These are phyloP conservation scores for Suncus etruscus DNA, from an alignment of 2,113 vertebrate genomes.

Conservation along the genomic window DNA sequence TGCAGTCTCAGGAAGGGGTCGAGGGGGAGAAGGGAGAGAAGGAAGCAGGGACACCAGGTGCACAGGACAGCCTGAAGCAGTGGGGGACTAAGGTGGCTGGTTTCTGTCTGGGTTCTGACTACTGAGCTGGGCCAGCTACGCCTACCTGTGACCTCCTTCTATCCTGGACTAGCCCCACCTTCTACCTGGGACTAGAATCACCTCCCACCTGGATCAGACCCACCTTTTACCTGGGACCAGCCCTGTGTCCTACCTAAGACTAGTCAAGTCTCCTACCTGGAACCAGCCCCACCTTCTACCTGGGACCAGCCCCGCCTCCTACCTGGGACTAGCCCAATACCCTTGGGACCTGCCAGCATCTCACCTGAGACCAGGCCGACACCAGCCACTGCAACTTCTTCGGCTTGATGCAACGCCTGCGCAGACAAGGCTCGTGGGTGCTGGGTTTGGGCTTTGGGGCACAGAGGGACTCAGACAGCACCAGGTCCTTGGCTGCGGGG, in stretches of 20 bases:
- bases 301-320: neutral
- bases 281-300: too few species aligned
- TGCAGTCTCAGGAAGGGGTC: neutral
- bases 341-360: too few species aligned
- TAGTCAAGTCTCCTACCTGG: neutral
- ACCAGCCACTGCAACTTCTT: conserved; percentile 92
- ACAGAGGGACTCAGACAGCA: conserved; percentile 87
- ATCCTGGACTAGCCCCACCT: neutral
- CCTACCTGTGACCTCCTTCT: neutral
- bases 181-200: neutral
- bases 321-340: neutral
- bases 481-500: conserved; percentile 72
- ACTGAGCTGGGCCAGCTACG: too few species aligned
- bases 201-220: too few species aligned
- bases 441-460: conserved; percentile 86
- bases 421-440: conserved; percentile 90
- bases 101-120: too few species aligned
- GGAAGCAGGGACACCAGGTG: neutral
- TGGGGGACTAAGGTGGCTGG: too few species aligned
- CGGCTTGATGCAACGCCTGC: conserved; percentile 90
- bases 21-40: too few species aligned
- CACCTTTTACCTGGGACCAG: rapidly evolving
- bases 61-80: too few species aligned
- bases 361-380: conserved; percentile 92
- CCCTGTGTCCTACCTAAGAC: too few species aligned